Conservation (phyloP, 2,113 vertebrate species). For the Sinosuthora webbiana region DNA sequence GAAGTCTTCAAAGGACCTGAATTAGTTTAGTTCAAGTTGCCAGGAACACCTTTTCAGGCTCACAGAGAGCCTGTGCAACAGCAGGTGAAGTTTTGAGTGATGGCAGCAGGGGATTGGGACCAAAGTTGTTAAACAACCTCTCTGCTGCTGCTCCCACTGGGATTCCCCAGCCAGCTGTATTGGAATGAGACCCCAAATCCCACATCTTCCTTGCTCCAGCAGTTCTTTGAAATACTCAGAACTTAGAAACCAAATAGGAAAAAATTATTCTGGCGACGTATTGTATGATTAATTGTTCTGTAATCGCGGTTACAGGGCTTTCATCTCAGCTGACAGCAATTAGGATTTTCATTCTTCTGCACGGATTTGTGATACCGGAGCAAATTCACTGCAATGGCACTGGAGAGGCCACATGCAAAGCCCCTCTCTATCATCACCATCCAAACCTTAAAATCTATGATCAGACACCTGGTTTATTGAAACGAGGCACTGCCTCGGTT, state of each 20-base stretch:
- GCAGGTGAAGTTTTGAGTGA: background rate
- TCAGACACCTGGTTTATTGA: background rate
- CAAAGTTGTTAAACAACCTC: background rate
- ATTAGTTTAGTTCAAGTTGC: background rate
- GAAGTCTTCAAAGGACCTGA: background rate
- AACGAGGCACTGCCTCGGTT: background rate
- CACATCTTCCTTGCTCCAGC: background rate
- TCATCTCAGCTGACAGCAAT: background rate
- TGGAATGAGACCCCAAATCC: background rate
- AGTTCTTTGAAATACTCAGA: background rate
- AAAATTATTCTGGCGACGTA: background rate
- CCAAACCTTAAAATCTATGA: background rate
- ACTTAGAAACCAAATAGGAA: background rate
- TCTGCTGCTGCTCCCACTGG: background rate
- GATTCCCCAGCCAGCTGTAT: background rate
- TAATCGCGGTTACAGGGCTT: background rate
- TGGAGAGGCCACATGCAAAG: background rate
- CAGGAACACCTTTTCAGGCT: background rate
- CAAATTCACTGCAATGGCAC: background rate
- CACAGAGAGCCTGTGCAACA: background rate
- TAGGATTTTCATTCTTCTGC: conserved; percentile 8
- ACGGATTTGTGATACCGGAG: rapidly evolving
- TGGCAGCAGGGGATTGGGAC: background rate
- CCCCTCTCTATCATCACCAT: background rate
- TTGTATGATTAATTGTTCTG: conserved; percentile 23